phyloP scores from a whole-genome alignment of 2,797 vertebrate genomes.

The Peromyscus eremicus region DNA sequence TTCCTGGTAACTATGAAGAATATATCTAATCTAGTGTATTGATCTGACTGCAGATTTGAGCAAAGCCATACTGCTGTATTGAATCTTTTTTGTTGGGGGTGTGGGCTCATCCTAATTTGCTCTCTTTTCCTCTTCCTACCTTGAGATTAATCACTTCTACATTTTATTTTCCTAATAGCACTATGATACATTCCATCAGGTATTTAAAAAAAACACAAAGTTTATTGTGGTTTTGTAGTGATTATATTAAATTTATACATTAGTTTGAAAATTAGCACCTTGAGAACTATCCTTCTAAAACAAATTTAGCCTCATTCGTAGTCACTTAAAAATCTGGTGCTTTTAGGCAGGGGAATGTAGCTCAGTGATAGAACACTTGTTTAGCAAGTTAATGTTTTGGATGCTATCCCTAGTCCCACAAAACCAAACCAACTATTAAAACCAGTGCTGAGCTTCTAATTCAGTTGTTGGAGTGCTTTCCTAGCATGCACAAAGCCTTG shows the following conservation, averaged over 20 bases:
- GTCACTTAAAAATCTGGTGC: background rate
- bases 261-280: constrained; percentile 12
- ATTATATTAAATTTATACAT: constrained; percentile 7
- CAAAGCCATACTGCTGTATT: constrained; percentile 11
- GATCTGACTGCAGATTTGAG: background rate
- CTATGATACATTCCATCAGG: constrained; percentile 4
- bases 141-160: background rate
- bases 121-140: background rate
- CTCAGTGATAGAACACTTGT: background rate
- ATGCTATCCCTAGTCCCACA: background rate
- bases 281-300: background rate
- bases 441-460: background rate
- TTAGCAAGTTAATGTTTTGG: background rate
- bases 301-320: constrained; percentile 12
- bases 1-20: background rate
- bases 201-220: background rate
- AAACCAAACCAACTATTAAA: background rate
- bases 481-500: background rate
- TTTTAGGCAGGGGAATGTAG: background rate
- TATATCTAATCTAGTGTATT: constrained; percentile 17
- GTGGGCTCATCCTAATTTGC: background rate
- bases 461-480: background rate
- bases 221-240: constrained; percentile 17
- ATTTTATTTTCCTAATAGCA: constrained; percentile 8
- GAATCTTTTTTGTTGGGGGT: background rate